Base-by-base conservation (phyloP, 2,113 vertebrate species). In the Mormoops blainvillei region DNA sequence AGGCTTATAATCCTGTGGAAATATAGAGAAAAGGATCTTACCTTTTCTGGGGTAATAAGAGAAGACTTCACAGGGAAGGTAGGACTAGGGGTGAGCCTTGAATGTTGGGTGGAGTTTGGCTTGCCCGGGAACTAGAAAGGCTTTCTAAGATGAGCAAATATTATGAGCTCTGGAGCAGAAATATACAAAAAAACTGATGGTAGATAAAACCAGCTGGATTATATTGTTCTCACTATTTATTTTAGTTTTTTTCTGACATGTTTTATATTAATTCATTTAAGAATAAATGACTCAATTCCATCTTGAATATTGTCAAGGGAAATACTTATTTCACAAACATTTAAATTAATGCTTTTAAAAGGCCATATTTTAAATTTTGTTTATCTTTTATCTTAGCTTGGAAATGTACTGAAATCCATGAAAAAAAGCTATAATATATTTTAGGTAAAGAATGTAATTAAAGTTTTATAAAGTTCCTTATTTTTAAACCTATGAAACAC, bases 261-360 rank as follows among this genome's bases (percentile, higher is more conserved):
- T 92, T 76, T 95, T 96, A 63, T 83, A 73, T 90, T 83, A 31
- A 67, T 28, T 85, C 73, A 67, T 48, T 87, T 56, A 87, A 54
- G 24, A 81, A 65, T 56, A 43, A 95, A 43, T 18, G 38, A 83
- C 41, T 77, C 61, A 54, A 41, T 71, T 81, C 19, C 68, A 70
- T 73, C 28, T 76, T 50, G 52, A 26, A 70, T 19, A 12, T 10
- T 94, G 24, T 41, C 18, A 73, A 65, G 19, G 70, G 58, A 92
- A 76, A 89, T 31, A 82, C 77, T 65, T 77, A 28, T 78, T 43
- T 78, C 67, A 50, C 10, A 65, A 52, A 12, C 1, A 86, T 92
- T 82, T 82, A 81, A 86, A 87, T 36, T 70, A 93, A 58, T 93
- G 19, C 45, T 85, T 61, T 63, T 80, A 85, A 77, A 65, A 56